A percentile compares a stretch with the other conserved stretches of the same genome.
These are phyloP conservation scores for Cephus pygmeus DNA, from an alignment of 2,888 invertebrate genomes.

Conservation along the genomic window DNA sequence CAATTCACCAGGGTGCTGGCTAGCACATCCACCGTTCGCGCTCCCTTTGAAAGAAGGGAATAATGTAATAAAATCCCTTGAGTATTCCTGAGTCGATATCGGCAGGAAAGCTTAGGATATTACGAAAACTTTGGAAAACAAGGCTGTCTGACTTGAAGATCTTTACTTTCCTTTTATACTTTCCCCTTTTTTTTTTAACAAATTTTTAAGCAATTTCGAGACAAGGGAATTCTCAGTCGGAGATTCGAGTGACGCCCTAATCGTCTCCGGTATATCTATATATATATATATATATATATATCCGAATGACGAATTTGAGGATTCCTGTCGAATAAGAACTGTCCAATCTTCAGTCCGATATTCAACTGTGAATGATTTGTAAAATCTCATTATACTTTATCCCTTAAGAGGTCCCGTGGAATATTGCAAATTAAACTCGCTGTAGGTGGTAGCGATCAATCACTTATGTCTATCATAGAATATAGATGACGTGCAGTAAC, in stretches of 20 bases:
- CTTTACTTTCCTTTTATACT: background rate
- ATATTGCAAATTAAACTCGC: background rate
- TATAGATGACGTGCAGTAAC: background rate
- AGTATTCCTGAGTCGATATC: background rate
- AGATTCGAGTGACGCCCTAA: background rate
- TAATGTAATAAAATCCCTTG: background rate
- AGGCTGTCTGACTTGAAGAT: background rate
- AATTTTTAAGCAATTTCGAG: background rate
- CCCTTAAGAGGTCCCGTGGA: background rate
- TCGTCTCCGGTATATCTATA: background rate
- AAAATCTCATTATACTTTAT: background rate
- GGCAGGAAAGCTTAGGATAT: background rate
- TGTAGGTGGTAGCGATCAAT: background rate
- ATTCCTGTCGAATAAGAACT: background rate
- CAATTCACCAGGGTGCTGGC: slow-evolving; percentile 8
- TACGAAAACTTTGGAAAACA: background rate
- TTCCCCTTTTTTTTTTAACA: background rate
- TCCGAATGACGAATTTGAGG: no score
- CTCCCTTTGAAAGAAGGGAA: background rate
- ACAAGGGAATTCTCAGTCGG: background rate
- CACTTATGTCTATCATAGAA: background rate
- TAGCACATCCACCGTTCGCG: background rate
- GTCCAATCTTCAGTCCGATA: background rate
- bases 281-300: background rate
- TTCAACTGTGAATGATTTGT: background rate